Conservation (phyloP, 2,797 vertebrate species). For the Micromesistius poutassou region DNA sequence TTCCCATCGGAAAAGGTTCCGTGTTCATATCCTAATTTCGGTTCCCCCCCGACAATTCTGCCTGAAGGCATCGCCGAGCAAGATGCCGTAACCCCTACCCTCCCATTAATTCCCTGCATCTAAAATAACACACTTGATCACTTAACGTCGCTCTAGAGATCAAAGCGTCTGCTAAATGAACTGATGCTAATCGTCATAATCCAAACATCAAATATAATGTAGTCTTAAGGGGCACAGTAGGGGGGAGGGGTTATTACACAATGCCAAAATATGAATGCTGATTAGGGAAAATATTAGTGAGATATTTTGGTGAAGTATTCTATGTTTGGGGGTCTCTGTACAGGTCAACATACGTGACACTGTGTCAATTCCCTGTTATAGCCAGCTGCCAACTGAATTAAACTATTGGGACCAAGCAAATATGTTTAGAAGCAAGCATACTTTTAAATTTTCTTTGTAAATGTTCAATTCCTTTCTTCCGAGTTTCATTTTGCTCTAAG, state of each 20-base stretch:
- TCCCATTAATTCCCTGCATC: background rate
- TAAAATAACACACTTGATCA: background rate
- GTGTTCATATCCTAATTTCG: background rate
- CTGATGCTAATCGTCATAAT: too few relatives aligned
- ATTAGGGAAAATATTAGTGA: background rate
- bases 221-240: too few relatives aligned
- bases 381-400: background rate
- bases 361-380: too few relatives aligned
- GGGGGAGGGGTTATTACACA: background rate
- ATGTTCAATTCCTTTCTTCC: too few relatives aligned
- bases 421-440: too few relatives aligned
- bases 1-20: background rate
- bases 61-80: background rate
- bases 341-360: too few relatives aligned
- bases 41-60: background rate
- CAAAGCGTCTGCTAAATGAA: background rate
- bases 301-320: background rate
- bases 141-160: background rate
- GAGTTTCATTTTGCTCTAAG: too few relatives aligned
- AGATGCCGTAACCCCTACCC: background rate
- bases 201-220: background rate
- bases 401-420: too few relatives aligned
- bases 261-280: background rate
- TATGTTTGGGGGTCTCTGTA: too few relatives aligned
- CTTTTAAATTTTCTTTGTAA: too few relatives aligned